phyloP scores from a whole-genome alignment of 2,113 vertebrate species.

The Spermophilus dauricus region DNA sequence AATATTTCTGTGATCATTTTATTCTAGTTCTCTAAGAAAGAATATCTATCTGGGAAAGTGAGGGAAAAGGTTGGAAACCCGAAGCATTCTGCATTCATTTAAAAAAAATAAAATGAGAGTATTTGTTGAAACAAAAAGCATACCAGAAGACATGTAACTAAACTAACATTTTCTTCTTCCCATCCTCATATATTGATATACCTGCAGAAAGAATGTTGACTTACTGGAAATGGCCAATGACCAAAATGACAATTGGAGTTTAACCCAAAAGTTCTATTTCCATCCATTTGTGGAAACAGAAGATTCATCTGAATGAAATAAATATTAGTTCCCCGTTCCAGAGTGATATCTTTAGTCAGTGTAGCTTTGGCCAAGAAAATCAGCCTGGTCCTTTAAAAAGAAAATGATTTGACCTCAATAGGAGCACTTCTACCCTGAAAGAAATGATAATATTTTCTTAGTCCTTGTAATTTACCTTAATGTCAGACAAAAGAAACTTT shows the following conservation, averaged over 20 bases:
- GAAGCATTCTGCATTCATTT: neutral
- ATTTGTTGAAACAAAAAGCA: conserved; percentile 44
- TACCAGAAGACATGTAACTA: neutral
- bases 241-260: conserved; percentile 5
- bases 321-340: neutral
- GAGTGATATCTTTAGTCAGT: neutral
- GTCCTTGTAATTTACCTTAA: neutral
- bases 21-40: neutral
- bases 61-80: neutral
- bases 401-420: neutral
- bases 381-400: neutral
- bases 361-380: neutral
- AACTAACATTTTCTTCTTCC: neutral
- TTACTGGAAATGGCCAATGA: neutral
- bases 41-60: neutral
- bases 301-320: neutral
- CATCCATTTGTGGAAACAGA: neutral
- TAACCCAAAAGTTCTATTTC: neutral
- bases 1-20: neutral
- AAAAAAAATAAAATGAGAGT: neutral
- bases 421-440: neutral
- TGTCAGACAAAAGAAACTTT: conserved; percentile 10
- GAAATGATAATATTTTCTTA: neutral
- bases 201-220: neutral
- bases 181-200: neutral